Conservation (phyloP, 1,140 invertebrate genomes). For the Monomorium pharaonis region DNA sequence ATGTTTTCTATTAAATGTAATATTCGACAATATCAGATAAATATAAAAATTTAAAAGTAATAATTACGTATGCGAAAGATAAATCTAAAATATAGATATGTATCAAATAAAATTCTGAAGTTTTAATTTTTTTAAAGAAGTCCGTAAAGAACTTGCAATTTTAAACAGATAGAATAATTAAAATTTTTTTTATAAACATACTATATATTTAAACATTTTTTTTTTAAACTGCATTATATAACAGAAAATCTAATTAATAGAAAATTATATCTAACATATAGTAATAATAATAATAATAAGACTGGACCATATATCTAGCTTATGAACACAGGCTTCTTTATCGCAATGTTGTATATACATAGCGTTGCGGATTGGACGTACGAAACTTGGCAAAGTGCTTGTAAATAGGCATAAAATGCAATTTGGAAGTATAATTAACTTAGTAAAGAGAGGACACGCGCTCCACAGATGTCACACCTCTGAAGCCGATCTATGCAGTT, state of each 20-base stretch:
- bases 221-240: neutral
- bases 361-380: neutral
- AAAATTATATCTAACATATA: neutral
- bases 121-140: neutral
- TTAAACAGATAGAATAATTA: neutral
- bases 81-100: neutral
- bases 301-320: neutral
- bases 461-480: constrained; percentile 32
- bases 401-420: constrained; percentile 22
- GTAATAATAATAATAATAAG: neutral
- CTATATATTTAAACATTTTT: neutral
- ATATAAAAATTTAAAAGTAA: neutral
- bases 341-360: neutral
- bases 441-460: neutral
- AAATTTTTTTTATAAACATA: neutral
- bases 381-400: constrained; percentile 13
- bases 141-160: neutral
- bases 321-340: neutral
- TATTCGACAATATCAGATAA: neutral
- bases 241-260: neutral
- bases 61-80: neutral
- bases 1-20: neutral
- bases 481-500: constrained; percentile 10
- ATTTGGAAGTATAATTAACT: constrained; percentile 44
- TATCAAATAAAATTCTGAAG: neutral